phyloP scores from a whole-genome alignment of 1,140 invertebrate species.

The Drosophila ercepeae region DNA sequence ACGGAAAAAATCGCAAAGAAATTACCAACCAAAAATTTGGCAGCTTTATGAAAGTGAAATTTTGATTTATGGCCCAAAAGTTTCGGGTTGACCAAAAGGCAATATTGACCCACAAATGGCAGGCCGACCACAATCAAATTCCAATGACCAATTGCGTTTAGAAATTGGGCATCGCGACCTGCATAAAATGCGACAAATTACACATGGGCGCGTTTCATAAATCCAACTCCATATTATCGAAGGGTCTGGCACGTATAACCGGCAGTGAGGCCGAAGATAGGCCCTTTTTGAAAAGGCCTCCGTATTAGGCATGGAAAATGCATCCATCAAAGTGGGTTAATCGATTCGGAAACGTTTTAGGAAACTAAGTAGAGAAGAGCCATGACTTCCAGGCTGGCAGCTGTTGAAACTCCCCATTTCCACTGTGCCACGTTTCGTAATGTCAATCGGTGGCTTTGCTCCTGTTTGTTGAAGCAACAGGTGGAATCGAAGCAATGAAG shows the following conservation, averaged over 20 bases:
- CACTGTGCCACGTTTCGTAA: slow-evolving; percentile 39
- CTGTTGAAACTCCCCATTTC: too few relatives aligned
- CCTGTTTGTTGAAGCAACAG: slow-evolving; percentile 36
- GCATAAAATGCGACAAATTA: slow-evolving; percentile 69
- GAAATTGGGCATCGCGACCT: slow-evolving; percentile 62
- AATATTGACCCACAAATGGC: slow-evolving; percentile 60
- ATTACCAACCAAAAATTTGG: slow-evolving; percentile 6
- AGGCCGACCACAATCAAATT: slow-evolving; percentile 50
- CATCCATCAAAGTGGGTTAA: background rate
- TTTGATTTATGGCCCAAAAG: slow-evolving; percentile 55
- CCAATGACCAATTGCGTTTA: slow-evolving; percentile 75
- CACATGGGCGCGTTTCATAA: slow-evolving; percentile 59
- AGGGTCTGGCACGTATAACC: slow-evolving; percentile 24
- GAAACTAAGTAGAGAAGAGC: background rate
- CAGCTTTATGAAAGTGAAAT: slow-evolving; percentile 69
- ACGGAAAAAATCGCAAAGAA: slow-evolving; percentile 48
- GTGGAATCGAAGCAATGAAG: slow-evolving; percentile 22
- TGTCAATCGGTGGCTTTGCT: slow-evolving; percentile 39
- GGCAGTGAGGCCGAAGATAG: background rate
- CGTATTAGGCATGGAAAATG: slow-evolving; percentile 13
- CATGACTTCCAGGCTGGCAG: too few relatives aligned
- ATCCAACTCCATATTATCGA: slow-evolving; percentile 40
- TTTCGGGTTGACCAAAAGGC: slow-evolving; percentile 38
- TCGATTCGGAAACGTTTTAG: background rate
- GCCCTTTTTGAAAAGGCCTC: background rate